Conservation (phyloP, 2,113 vertebrate species). For the Gopherus flavomarginatus region DNA sequence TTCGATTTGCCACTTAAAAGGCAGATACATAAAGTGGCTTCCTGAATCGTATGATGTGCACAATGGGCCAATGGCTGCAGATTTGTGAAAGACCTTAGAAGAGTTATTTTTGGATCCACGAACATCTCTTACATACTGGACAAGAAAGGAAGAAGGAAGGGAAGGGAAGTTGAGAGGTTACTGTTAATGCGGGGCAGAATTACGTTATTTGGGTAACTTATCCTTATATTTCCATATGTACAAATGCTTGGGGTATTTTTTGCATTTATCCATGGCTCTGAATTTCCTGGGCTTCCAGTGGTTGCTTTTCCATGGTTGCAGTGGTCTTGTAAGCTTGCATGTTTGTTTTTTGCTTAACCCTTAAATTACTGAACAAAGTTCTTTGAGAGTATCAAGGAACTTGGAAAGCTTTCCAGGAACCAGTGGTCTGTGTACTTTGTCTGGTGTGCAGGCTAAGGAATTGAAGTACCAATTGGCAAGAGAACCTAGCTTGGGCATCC, state of each 20-base stretch:
- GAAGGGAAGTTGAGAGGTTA: neutral
- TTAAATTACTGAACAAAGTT: neutral
- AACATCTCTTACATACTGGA: neutral
- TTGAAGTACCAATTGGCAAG: neutral
- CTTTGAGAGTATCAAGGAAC: neutral
- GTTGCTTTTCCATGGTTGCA: neutral
- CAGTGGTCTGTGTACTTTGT: neutral
- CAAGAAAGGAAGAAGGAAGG: neutral
- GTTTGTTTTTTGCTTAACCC: neutral
- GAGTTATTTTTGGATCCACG: neutral
- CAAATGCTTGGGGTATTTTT: neutral
- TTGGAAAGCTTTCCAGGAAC: neutral
- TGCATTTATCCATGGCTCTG: neutral
- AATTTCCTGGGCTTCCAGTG: neutral
- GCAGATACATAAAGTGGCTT: neutral
- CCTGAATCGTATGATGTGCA: neutral
- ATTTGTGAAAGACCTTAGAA: neutral
- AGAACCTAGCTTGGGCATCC: neutral
- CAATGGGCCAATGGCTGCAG: neutral
- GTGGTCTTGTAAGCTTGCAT: fast-evolving
- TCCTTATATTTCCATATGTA: neutral
- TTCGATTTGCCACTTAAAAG: neutral
- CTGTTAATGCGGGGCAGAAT: neutral
- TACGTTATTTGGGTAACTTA: neutral
- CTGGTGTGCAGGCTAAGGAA: neutral